Percentiles rank a stretch among this genome's conserved stretches.
These are phyloP conservation scores for Drosophila tripunctata DNA, from an alignment of 2,888 invertebrate genomes.

Conservation along the genomic window DNA sequence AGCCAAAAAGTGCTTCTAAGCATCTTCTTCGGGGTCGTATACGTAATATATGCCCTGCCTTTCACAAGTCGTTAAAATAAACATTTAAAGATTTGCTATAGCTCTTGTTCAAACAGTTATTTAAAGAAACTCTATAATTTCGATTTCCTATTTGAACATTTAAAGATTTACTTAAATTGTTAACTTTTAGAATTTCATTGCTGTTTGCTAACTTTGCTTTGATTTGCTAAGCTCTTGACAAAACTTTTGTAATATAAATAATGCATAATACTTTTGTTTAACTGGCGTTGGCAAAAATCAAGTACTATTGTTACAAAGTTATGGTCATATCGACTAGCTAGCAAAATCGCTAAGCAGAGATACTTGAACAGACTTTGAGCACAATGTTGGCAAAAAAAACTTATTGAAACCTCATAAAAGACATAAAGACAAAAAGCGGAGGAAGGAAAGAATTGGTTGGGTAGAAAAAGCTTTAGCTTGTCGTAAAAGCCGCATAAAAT, in stretches of 20 bases:
- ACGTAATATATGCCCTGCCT: too few species aligned
- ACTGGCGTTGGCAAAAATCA: not conserved
- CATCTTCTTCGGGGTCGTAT: too few species aligned
- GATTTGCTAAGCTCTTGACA: not conserved
- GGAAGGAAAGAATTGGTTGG: not conserved
- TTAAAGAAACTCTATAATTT: too few species aligned
- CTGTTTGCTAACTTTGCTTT: not conserved
- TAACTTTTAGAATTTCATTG: not conserved
- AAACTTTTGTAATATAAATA: not conserved
- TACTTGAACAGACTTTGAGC: constrained; percentile 9
- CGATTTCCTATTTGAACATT: too few species aligned
- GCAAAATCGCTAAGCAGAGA: not conserved
- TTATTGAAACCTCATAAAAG: constrained; percentile 73
- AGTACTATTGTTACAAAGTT: constrained; percentile 6
- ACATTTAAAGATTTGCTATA: too few species aligned
- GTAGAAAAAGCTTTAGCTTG: constrained; percentile 54
- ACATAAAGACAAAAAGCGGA: constrained; percentile 52
- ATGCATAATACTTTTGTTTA: too few species aligned
- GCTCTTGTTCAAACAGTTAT: too few species aligned
- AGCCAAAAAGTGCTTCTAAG: too few species aligned
- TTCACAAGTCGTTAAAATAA: too few species aligned
- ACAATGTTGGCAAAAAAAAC: constrained; percentile 34
- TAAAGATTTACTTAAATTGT: too few species aligned
- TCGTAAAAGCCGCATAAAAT: constrained; percentile 57
- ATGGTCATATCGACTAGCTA: not conserved